phyloP scores from a whole-genome alignment of 2,888 invertebrate species.

The Tubulanus polymorphus region DNA sequence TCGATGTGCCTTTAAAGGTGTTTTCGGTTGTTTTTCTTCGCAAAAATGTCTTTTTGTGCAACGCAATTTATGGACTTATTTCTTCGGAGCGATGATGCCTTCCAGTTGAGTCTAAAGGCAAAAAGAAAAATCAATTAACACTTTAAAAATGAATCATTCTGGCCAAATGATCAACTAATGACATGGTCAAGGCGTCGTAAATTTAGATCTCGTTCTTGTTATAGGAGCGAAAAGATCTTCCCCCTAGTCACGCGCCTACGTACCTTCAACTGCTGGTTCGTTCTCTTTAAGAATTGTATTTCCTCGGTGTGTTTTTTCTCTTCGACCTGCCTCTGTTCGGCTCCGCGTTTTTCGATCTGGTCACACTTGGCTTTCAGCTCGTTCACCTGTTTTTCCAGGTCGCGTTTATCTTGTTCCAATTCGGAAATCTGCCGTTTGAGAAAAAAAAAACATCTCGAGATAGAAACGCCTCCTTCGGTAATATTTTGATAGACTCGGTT shows the following conservation, averaged over 20 bases:
- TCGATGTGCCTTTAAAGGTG: too few species aligned
- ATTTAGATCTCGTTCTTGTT: too few species aligned
- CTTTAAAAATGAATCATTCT: not conserved
- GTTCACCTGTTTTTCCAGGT: conserved; percentile 70
- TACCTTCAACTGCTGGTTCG: conserved; percentile 88
- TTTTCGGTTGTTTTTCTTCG: too few species aligned
- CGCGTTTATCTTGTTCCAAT: conserved; percentile 66
- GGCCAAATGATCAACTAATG: not conserved
- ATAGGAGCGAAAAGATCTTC: not conserved
- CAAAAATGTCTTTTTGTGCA: too few species aligned
- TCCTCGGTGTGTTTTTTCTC: conserved; percentile 91
- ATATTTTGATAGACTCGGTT: too few species aligned
- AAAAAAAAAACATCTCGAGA: not conserved
- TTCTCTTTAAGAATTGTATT: conserved; percentile 84
- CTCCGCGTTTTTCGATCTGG: conserved; percentile 54
- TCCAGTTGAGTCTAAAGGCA: conserved; percentile 78
- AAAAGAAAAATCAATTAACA: conserved; percentile 26
- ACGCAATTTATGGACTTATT: too few species aligned
- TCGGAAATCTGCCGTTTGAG: conserved; percentile 55
- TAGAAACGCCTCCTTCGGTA: not conserved
- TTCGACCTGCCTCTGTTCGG: conserved; percentile 78
- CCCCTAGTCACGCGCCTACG: not conserved
- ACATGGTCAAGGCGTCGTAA: too few species aligned
- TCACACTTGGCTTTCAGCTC: conserved; percentile 55
- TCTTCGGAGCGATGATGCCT: conserved; percentile 91